Conservation (phyloP, 2,888 invertebrate species). For the Heliothis peltigera region DNA sequence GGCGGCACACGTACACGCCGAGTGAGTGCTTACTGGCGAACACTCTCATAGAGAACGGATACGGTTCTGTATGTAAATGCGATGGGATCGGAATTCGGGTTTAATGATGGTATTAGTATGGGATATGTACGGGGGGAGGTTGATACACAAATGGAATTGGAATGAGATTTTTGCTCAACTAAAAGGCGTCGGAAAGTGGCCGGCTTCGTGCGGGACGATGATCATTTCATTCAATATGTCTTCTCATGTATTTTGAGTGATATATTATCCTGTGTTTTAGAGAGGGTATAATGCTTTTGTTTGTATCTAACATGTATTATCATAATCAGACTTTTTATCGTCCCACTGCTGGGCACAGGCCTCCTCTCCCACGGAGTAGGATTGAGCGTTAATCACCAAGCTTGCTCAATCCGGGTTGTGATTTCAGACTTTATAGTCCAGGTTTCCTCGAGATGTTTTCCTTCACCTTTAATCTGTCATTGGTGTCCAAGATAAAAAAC, state of each 20-base stretch:
- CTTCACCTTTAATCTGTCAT: no score
- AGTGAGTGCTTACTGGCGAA: constrained; percentile 16
- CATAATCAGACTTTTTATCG: no score
- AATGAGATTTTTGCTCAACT: constrained; percentile 9
- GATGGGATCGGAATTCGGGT: constrained; percentile 14
- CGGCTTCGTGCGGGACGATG: not conserved
- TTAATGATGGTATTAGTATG: constrained; percentile 41
- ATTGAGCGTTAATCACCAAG: no score
- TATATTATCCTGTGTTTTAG: not conserved
- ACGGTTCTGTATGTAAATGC: constrained; percentile 27
- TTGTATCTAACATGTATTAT: no score
- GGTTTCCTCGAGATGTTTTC: no score
- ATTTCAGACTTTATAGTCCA: no score
- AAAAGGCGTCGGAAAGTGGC: not conserved
- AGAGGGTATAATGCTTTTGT: not conserved
- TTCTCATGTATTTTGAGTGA: not conserved
- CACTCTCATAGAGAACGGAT: constrained; percentile 23
- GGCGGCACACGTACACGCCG: constrained; percentile 28
- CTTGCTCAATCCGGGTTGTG: no score
- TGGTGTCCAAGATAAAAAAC: no score
- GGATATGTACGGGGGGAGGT: not conserved
- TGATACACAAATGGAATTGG: constrained; percentile 1
- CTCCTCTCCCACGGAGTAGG: no score
- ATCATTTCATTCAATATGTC: not conserved
- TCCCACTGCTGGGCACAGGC: no score